Percentiles rank a stretch among this genome's conserved stretches.
phyloP scores from a whole-genome alignment of 2,113 vertebrate species.

The Cebus imitator region DNA sequence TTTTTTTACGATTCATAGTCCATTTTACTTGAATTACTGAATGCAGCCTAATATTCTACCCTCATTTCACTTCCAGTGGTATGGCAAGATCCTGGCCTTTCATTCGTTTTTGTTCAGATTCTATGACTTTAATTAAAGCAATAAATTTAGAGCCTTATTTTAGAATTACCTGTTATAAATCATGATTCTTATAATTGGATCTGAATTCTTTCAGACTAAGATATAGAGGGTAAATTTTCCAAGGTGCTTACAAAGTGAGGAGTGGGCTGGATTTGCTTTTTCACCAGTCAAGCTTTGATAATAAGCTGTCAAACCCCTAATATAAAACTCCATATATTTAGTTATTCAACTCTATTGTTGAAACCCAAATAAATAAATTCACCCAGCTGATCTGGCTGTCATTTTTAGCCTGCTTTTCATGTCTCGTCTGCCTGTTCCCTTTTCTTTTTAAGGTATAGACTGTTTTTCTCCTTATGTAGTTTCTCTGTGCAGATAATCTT shows the following conservation, averaged over 20 bases:
- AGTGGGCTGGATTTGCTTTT: neutral
- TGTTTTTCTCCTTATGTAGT: neutral
- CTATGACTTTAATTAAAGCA: slow-evolving; percentile 14
- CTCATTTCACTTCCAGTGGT: neutral
- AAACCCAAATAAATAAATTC: neutral
- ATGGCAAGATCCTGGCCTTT: neutral
- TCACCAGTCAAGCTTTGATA: neutral
- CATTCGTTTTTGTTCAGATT: neutral
- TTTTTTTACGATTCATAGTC: neutral
- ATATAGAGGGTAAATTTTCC: neutral
- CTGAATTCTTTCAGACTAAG: neutral
- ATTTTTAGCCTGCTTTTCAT: neutral
- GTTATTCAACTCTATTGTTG: neutral
- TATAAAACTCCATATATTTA: neutral
- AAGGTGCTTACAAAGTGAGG: neutral
- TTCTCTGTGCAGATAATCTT: neutral
- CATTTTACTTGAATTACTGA: neutral
- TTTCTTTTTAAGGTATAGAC: neutral
- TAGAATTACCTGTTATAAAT: neutral
- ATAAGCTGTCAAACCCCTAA: neutral
- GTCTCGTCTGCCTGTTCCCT: neutral
- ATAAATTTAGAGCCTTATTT: neutral
- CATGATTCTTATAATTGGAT: neutral
- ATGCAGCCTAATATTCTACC: neutral
- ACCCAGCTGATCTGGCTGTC: neutral